Conservation (phyloP, 2,797 vertebrate genomes). For the Esox masquinongy region DNA sequence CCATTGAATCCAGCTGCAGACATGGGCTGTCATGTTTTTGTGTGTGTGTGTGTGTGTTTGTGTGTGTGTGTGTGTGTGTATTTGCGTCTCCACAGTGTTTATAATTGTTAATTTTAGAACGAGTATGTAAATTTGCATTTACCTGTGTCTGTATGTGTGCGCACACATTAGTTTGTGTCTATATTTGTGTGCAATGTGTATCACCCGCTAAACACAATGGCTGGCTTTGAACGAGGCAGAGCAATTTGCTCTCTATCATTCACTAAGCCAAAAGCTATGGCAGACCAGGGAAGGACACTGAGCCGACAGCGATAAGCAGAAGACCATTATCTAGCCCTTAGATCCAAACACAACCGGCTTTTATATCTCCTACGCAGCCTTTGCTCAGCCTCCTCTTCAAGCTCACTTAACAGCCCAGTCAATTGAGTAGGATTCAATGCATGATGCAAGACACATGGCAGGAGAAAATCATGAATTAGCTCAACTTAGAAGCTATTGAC, state of each 20-base stretch:
- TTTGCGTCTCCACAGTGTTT: not conserved
- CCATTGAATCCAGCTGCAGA: slow-evolving; percentile 13
- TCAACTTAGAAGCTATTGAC: not conserved
- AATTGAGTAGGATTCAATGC: slow-evolving; percentile 4
- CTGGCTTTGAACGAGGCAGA: not conserved
- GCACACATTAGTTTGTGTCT: not conserved
- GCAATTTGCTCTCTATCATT: not conserved
- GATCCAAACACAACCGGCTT: not conserved
- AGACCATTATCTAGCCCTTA: not conserved
- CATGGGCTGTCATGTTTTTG: not conserved
- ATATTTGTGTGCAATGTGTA: not conserved
- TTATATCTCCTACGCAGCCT: not conserved
- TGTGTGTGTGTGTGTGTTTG: not conserved
- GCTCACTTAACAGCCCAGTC: not conserved
- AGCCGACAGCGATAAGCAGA: not conserved
- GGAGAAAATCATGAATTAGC: slow-evolving; percentile 17
- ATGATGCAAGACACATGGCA: not conserved
- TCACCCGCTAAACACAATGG: not conserved
- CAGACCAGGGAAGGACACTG: not conserved
- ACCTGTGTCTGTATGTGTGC: not conserved
- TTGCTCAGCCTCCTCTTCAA: not conserved
- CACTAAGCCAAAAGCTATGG: not conserved
- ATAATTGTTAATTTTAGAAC: not conserved
- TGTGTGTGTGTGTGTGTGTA: not conserved
- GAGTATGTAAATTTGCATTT: no score